These are phyloP conservation scores for Psococerastis gibbosa DNA, from an alignment of 2,888 invertebrate genomes.

Conservation along the genomic window DNA sequence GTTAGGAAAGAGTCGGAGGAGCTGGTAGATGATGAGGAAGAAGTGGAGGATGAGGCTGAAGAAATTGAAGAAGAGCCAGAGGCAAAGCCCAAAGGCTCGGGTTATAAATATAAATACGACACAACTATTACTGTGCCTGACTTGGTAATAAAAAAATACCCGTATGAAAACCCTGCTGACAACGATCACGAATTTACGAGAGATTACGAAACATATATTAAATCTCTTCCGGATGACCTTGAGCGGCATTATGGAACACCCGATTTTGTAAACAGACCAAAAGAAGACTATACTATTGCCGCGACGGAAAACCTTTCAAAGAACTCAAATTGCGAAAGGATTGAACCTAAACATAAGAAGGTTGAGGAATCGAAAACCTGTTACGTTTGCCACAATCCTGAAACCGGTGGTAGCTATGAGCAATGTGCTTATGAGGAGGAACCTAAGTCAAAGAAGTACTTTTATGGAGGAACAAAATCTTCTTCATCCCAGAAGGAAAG, in stretches of 20 bases:
- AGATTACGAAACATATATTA: slow-evolving; percentile 12
- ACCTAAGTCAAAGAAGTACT: slow-evolving; percentile 42
- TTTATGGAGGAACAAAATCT: slow-evolving; percentile 20
- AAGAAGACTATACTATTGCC: slow-evolving; percentile 13
- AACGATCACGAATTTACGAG: slow-evolving; percentile 17
- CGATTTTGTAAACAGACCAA: slow-evolving; percentile 14
- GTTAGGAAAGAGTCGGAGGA: slow-evolving; percentile 11
- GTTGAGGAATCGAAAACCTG: slow-evolving; percentile 31
- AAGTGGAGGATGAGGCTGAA: slow-evolving; percentile 12
- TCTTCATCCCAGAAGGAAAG: slow-evolving; percentile 13
- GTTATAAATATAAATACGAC: slow-evolving; percentile 9
- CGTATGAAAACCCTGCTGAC: slow-evolving; percentile 12
- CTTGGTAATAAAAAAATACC: slow-evolving; percentile 5
- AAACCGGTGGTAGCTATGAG: slow-evolving; percentile 57
- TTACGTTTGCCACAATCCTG: slow-evolving; percentile 50
- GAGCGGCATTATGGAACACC: slow-evolving; percentile 13
- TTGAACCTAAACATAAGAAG: slow-evolving; percentile 21
- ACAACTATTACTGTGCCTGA: neutral
- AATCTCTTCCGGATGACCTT: neutral
- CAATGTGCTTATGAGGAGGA: slow-evolving; percentile 60
- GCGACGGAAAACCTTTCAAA: slow-evolving; percentile 16
- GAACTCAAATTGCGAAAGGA: slow-evolving; percentile 20
- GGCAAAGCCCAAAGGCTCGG: slow-evolving; percentile 5
- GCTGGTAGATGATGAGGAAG: slow-evolving; percentile 13
- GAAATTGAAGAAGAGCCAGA: slow-evolving; percentile 13